Conservation (phyloP, 2,113 vertebrate species). For the Engystomops pustulosus region DNA sequence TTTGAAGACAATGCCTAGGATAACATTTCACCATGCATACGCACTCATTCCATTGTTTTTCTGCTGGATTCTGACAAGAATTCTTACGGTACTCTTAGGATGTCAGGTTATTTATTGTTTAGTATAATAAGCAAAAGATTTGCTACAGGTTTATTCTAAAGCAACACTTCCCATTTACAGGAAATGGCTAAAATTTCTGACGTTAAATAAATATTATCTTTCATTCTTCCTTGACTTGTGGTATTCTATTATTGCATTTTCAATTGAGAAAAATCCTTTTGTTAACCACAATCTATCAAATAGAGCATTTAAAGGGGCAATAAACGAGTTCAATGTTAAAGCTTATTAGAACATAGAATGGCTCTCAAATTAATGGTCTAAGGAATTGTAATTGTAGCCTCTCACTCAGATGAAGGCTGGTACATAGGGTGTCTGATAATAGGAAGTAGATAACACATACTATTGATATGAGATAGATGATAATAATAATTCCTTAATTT, state of each 20-base stretch:
- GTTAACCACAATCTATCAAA: constrained; percentile 64
- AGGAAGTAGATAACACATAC: too few relatives aligned
- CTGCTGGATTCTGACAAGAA: constrained; percentile 71
- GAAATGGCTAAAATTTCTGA: constrained; percentile 72
- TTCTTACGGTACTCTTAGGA: constrained; percentile 71
- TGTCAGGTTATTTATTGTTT: constrained; percentile 74
- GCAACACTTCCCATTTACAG: constrained; percentile 67
- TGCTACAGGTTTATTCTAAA: constrained; percentile 61
- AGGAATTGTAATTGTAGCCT: too few relatives aligned
- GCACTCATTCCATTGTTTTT: constrained; percentile 68
- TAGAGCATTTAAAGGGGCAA: constrained; percentile 55
- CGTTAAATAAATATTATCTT: constrained; percentile 68
- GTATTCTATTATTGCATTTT: constrained; percentile 65
- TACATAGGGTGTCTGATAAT: too few relatives aligned
- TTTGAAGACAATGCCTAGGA: constrained; percentile 65
- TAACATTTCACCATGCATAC: constrained; percentile 67
- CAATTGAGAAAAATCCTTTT: constrained; percentile 62
- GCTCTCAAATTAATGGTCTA: neutral
- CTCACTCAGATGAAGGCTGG: too few relatives aligned
- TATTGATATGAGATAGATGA: too few relatives aligned
- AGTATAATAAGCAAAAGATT: constrained; percentile 74
- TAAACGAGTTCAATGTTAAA: neutral
- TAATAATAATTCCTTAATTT: too few relatives aligned
- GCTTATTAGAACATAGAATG: neutral
- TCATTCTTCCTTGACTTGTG: constrained; percentile 67